Base-by-base conservation (phyloP, 35 echinoderm and acorn worm genomes). In the Diadema setosum region DNA sequence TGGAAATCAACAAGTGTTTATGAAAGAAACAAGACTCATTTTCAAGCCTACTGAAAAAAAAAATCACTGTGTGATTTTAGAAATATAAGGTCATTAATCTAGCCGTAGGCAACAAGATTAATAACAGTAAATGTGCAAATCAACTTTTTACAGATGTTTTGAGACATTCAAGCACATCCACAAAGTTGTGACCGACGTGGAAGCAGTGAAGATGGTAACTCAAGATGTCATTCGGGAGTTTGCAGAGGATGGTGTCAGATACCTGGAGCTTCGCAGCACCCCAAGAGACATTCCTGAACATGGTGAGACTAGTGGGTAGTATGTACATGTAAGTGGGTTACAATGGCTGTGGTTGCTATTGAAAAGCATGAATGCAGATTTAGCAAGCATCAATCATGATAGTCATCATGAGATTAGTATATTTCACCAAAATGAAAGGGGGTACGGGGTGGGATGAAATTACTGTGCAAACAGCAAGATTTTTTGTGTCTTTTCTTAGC, bases 201-300 rank as follows among this genome's bases (percentile, higher is more conserved):
- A 99, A 59, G 74, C 96, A 5, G 90, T 99, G 94, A 59, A 85
- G 82, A 92, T 99, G 76, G 89, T 90, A 67, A 99, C 93, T 27
- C 80, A 49, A 58, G 93, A 99, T 94, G 96, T 99, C 24, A 88
- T 99, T 29, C 65, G 85, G 27, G 96, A 99, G 39, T 99, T 99
- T 91, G 89, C 92, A 26, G 83, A 80, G 42, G 96, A 99, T 70
- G 91, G 91, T 63, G 89, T 99, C 3, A 87, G 58, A 24, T 99
- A 94, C 43, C 56, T 99, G 24, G 96, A 99, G 59, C 67, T 99
- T 46, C 69, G 96, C 45, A 95, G 89, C 84, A 92, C 93, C 24
- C 96, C 93, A 36, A 94, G 89, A 81, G 88, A 99, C 85, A 75
- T 84, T 44, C n/a, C 88, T 36, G 26, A 42, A 14, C 94, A 89